These are phyloP conservation scores for Arge pagana DNA, from an alignment of 2,888 invertebrate species.

Conservation along the genomic window DNA sequence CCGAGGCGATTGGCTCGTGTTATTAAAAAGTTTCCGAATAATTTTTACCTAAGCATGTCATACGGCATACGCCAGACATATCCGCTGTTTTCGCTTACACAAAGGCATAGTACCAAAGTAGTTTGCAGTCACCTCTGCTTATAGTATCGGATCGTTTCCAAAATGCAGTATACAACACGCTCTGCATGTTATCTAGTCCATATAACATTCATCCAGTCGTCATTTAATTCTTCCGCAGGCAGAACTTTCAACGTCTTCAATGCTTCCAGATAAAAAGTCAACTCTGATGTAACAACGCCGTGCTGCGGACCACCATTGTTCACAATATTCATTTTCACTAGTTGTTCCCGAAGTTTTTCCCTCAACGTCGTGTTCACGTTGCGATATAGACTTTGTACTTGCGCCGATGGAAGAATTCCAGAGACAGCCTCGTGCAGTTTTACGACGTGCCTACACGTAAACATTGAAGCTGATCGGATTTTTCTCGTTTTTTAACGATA, in stretches of 20 bases:
- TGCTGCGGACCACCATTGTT: conserved; percentile 98
- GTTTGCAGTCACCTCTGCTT: conserved; percentile 32
- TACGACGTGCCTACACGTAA: conserved; percentile 71
- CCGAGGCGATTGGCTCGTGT: too few species aligned
- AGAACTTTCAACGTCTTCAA: conserved; percentile 79
- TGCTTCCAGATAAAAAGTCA: conserved; percentile 89
- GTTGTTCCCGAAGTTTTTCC: conserved; percentile 80
- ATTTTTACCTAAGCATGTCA: too few species aligned
- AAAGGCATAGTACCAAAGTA: too few species aligned
- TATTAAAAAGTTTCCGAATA: too few species aligned
- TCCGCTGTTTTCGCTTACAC: too few species aligned
- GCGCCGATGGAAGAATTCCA: conserved; percentile 78
- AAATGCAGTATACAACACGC: conserved; percentile 54
- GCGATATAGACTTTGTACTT: conserved; percentile 77
- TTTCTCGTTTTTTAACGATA: too few species aligned
- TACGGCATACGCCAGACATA: too few species aligned
- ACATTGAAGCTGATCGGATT: too few species aligned
- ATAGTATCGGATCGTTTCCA: conserved; percentile 49
- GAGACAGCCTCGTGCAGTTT: conserved; percentile 91
- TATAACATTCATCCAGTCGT: conserved; percentile 81
- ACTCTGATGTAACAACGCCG: conserved; percentile 90
- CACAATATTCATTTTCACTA: conserved; percentile 83
- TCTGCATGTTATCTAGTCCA: conserved; percentile 71
- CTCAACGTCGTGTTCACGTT: conserved; percentile 86
- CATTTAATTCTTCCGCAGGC: conserved; percentile 73